Evolutionary conservation across 2,888 invertebrate species (phyloP).

Genomic region (Cheilosia grossa): DNA sequence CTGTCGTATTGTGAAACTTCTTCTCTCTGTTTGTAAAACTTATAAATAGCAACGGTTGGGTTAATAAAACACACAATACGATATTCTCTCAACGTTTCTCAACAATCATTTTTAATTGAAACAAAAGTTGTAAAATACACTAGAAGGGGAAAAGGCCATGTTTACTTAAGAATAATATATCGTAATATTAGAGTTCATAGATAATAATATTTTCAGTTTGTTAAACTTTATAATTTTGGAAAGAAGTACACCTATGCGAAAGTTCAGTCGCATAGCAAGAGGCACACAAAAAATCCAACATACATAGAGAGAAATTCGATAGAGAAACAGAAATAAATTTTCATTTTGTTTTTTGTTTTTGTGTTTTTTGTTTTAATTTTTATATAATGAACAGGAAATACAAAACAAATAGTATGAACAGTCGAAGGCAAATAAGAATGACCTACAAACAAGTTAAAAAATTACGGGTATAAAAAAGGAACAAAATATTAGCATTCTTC

Average conservation of each 20-base stretch:
- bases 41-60: too few species aligned
- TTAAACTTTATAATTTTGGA: slow-evolving; percentile 27
- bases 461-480: slow-evolving; percentile 62
- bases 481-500: slow-evolving; percentile 66
- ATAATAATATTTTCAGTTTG: slow-evolving; percentile 26
- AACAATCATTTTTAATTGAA: slow-evolving; percentile 41
- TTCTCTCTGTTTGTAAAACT: not conserved
- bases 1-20: not conserved
- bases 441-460: slow-evolving; percentile 33
- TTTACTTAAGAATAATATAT: slow-evolving; percentile 62
- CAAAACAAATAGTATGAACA: slow-evolving; percentile 47
- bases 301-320: slow-evolving; percentile 27
- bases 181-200: slow-evolving; percentile 36
- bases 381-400: slow-evolving; percentile 48
- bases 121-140: slow-evolving; percentile 51
- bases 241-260: slow-evolving; percentile 63
- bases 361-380: slow-evolving; percentile 2
- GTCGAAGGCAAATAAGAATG: slow-evolving; percentile 15
- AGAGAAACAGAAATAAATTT: slow-evolving; percentile 46
- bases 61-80: slow-evolving; percentile 19
- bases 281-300: slow-evolving; percentile 57
- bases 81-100: slow-evolving; percentile 3
- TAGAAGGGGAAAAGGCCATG: slow-evolving; percentile 59
- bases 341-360: slow-evolving; percentile 6
- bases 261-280: slow-evolving; percentile 48